Evolutionary conservation across 2,888 invertebrate genomes (phyloP).

Genomic region (Gymnocheta viridis): DNA sequence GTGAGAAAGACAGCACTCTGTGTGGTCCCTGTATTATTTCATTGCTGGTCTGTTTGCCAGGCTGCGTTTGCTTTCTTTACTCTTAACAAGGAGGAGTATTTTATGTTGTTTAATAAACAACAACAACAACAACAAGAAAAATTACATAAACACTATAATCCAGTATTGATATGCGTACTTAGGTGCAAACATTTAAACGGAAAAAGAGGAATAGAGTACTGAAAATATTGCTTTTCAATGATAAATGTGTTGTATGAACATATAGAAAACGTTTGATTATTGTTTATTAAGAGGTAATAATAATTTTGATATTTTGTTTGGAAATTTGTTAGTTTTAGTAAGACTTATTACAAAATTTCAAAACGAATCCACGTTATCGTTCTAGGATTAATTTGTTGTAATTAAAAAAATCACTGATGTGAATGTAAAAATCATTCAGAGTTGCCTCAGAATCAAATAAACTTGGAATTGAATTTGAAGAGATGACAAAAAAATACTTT

Average conservation of each 20-base stretch:
- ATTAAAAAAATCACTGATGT: too few species aligned
- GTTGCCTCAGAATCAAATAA: too few species aligned
- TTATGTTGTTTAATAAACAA: conserved; percentile 59
- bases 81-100: conserved; percentile 14
- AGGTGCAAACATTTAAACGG: not conserved
- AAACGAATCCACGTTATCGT: too few species aligned
- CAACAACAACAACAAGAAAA: conserved; percentile 38
- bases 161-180: conserved; percentile 64
- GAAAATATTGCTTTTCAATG: conserved; percentile 23
- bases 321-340: too few species aligned
- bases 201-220: not conserved
- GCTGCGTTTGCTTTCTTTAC: conserved; percentile 9
- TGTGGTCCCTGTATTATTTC: conserved; percentile 63
- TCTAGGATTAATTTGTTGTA: too few species aligned
- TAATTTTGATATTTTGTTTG: too few species aligned
- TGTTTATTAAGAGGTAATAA: not conserved
- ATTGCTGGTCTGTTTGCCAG: conserved; percentile 34
- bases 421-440: too few species aligned
- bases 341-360: too few species aligned
- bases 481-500: too few species aligned
- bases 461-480: too few species aligned
- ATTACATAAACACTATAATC: conserved; percentile 69
- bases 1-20: conserved; percentile 39
- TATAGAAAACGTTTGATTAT: not conserved
- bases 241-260: not conserved